These are phyloP conservation scores for Anguilla anguilla DNA, from an alignment of 2,797 vertebrate species.

Conservation along the genomic window DNA sequence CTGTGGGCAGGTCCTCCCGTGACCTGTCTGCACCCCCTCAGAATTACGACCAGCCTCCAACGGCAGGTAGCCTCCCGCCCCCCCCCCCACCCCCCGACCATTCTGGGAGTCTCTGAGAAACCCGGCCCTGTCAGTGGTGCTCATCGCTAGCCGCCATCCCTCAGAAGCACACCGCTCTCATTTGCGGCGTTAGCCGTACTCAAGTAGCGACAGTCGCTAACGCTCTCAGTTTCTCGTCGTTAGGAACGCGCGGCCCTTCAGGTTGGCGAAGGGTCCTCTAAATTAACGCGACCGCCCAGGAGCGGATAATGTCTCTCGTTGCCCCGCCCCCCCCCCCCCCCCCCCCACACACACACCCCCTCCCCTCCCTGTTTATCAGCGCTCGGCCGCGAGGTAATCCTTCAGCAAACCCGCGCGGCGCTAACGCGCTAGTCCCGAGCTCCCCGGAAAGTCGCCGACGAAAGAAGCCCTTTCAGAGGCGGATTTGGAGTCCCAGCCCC, in stretches of 20 bases:
- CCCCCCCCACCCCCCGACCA: too few relatives aligned
- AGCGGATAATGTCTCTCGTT: constrained; percentile 21
- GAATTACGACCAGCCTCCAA: background rate
- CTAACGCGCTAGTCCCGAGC: background rate
- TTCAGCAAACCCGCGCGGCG: background rate
- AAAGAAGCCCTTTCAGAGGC: constrained; percentile 5
- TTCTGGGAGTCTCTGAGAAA: background rate
- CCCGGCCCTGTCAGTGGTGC: constrained; percentile 27
- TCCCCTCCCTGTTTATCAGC: background rate
- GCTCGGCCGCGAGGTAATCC: background rate
- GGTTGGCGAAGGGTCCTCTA: background rate
- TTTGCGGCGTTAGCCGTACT: constrained; percentile 33
- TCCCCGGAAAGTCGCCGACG: background rate
- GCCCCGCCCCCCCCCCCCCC: background rate
- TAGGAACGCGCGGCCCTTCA: constrained; percentile 34
- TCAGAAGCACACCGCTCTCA: constrained; percentile 19
- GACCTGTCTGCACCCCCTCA: background rate
- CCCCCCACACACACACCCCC: too few relatives aligned
- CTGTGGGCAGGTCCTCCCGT: background rate
- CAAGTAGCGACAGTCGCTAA: constrained; percentile 36
- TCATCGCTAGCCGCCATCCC: constrained; percentile 36
- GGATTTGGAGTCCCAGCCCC: background rate
- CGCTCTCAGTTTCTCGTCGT: constrained; percentile 34
- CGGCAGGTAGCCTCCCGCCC: background rate
- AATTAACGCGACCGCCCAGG: constrained; percentile 30